Conservation (phyloP, 2,113 vertebrate genomes). For the Paratilapia polleni region DNA sequence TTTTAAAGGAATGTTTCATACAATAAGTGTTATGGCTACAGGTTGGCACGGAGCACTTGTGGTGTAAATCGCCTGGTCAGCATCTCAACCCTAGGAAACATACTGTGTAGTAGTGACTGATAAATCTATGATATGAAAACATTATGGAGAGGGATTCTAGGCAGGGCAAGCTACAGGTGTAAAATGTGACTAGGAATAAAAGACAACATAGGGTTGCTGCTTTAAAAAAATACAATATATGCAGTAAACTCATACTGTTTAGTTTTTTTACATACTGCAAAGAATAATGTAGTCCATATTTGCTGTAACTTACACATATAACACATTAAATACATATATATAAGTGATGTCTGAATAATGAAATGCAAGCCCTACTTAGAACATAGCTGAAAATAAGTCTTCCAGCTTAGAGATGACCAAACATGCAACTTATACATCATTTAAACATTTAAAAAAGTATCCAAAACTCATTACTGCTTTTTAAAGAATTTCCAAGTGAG, state of each 20-base stretch:
- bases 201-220: background rate
- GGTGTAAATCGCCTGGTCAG: conserved; percentile 44
- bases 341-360: background rate
- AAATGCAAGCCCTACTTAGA: background rate
- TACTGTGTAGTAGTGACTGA: background rate
- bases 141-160: background rate
- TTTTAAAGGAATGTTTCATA: conserved; percentile 37
- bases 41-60: conserved; percentile 12
- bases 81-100: conserved; percentile 13
- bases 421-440: background rate
- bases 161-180: background rate
- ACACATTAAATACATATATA: background rate
- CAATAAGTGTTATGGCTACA: conserved; percentile 38
- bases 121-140: conserved; percentile 13
- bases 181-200: background rate
- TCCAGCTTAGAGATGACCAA: background rate
- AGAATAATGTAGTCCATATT: background rate
- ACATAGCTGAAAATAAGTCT: background rate
- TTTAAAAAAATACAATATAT: background rate
- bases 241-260: background rate
- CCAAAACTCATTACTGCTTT: background rate
- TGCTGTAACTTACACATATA: background rate
- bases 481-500: conserved; percentile 9
- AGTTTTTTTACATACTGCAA: background rate
- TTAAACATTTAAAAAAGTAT: background rate